These are phyloP conservation scores for Cynaeus angustus DNA, from an alignment of 2,888 invertebrate species.

Conservation along the genomic window DNA sequence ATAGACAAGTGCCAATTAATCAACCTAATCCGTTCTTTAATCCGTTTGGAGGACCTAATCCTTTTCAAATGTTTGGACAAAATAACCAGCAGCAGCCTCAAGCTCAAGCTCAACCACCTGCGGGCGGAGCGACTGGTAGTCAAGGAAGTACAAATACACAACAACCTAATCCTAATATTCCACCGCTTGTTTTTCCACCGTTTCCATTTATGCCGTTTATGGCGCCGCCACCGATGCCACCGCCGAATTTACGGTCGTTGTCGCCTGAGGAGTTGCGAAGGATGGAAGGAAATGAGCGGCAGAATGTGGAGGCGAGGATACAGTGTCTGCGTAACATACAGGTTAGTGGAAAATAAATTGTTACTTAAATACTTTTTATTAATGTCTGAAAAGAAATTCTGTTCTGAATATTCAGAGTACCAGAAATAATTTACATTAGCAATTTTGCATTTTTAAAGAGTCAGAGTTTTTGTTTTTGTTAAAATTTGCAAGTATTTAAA, in stretches of 20 bases:
- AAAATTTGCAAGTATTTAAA: too few relatives aligned
- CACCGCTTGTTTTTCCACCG: slow-evolving; percentile 74
- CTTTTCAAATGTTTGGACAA: slow-evolving; percentile 64
- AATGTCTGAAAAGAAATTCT: too few relatives aligned
- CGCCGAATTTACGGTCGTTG: slow-evolving; percentile 82
- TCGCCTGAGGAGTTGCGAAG: slow-evolving; percentile 87
- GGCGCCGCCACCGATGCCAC: slow-evolving; percentile 85
- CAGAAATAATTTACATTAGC: too few relatives aligned
- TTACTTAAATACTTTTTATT: too few relatives aligned
- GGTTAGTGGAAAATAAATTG: slow-evolving; percentile 48
- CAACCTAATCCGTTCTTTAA: slow-evolving; percentile 63
- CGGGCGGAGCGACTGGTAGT: slow-evolving; percentile 59
- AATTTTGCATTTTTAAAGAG: too few relatives aligned
- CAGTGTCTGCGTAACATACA: slow-evolving; percentile 84
- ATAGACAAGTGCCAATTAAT: slow-evolving; percentile 56
- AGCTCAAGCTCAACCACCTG: slow-evolving; percentile 31
- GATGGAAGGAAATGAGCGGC: slow-evolving; percentile 92
- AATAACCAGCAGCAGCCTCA: slow-evolving; percentile 63
- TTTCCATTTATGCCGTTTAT: slow-evolving; percentile 74
- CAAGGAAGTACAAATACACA: slow-evolving; percentile 32
- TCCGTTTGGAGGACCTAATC: slow-evolving; percentile 62
- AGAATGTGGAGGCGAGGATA: slow-evolving; percentile 92
- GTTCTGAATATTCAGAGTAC: too few relatives aligned
- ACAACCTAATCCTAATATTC: slow-evolving; percentile 60
- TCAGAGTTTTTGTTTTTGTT: too few relatives aligned